phyloP scores from a whole-genome alignment of 2,113 vertebrate species.

The Rallus limicola region DNA sequence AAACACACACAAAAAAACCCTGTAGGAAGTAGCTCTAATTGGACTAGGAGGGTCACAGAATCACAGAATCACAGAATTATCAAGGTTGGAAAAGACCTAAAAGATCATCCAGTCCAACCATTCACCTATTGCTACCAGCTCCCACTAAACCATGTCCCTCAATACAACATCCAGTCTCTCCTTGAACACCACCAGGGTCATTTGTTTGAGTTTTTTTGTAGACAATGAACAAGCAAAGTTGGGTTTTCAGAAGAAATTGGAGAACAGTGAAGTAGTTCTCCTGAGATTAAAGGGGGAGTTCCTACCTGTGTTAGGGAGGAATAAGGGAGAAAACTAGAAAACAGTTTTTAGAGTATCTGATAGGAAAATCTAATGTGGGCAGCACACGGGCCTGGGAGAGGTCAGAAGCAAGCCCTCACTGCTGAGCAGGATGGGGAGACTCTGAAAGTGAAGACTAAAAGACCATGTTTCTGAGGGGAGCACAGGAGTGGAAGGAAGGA shows the following conservation, averaged over 20 bases:
- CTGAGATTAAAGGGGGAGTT: not conserved
- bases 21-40: accelerated
- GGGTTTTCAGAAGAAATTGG: not conserved
- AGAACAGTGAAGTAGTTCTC: not conserved
- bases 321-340: not conserved
- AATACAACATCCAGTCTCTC: too few relatives aligned
- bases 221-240: not conserved
- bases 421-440: not conserved
- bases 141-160: too few relatives aligned
- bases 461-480: not conserved
- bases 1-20: not conserved
- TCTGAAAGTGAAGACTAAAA: not conserved
- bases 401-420: not conserved
- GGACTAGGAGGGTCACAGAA: not conserved
- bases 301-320: not conserved
- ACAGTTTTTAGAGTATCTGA: not conserved
- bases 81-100: too few relatives aligned
- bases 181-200: too few relatives aligned
- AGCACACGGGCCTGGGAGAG: not conserved
- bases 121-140: too few relatives aligned
- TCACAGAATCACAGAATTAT: too few relatives aligned
- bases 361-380: not conserved
- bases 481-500: not conserved
- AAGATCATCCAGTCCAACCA: too few relatives aligned
- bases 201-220: too few relatives aligned